These are phyloP conservation scores for Portunus trituberculatus DNA, from an alignment of 1,140 invertebrate species.

Conservation along the genomic window DNA sequence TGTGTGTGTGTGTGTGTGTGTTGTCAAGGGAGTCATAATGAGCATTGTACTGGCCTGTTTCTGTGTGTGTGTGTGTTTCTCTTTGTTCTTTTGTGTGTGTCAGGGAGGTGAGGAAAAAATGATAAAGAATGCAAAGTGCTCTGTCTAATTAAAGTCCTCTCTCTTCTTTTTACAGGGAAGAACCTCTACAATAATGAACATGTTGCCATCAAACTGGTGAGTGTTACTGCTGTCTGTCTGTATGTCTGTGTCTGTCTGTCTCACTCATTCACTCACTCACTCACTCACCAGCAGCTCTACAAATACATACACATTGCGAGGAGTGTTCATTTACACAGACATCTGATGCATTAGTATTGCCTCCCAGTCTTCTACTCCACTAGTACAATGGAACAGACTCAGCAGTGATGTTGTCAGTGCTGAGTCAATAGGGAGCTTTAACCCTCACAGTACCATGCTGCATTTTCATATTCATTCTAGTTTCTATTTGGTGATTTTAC, in stretches of 20 bases:
- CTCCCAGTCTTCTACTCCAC: too few relatives aligned
- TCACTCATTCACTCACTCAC: background rate
- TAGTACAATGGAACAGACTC: too few relatives aligned
- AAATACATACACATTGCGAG: background rate
- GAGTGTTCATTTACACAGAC: background rate
- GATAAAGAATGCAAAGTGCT: background rate
- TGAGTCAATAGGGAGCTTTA: too few relatives aligned
- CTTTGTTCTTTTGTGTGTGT: too few relatives aligned
- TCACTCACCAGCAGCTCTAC: background rate
- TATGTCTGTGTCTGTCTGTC: constrained; percentile 34
- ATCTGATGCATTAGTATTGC: background rate
- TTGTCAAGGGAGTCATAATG: background rate
- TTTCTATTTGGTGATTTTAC: too few relatives aligned
- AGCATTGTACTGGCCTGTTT: background rate
- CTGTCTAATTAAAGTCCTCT: constrained; percentile 79
- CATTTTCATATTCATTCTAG: too few relatives aligned
- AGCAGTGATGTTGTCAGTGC: too few relatives aligned
- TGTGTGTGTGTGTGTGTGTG: background rate
- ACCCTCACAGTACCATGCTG: too few relatives aligned
- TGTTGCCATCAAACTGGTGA: constrained; percentile 99
- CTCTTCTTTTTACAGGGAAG: constrained; percentile 83
- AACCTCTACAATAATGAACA: constrained; percentile 99
- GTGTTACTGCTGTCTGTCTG: constrained; percentile 78
- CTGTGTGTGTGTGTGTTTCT: background rate
- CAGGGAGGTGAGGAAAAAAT: background rate